These are phyloP conservation scores for Parnassius apollo DNA, from an alignment of 2,888 invertebrate species.

Conservation along the genomic window DNA sequence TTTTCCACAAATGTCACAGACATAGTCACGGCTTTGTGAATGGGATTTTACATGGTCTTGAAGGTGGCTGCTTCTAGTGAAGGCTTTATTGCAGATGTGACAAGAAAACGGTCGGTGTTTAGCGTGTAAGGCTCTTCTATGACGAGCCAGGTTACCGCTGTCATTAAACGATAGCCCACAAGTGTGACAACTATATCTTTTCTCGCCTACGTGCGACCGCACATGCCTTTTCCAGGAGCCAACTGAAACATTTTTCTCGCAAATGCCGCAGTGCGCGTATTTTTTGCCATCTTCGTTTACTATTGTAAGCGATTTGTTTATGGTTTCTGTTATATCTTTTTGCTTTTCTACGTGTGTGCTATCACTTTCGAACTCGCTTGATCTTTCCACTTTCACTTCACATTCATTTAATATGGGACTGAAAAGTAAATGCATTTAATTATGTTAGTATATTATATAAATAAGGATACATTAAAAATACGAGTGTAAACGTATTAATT, in stretches of 20 bases:
- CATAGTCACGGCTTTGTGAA: slow-evolving; percentile 60
- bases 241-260: slow-evolving; percentile 50
- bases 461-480: not conserved
- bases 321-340: not conserved
- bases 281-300: slow-evolving; percentile 38
- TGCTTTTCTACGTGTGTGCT: not conserved
- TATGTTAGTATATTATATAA: not conserved
- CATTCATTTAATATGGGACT: slow-evolving; percentile 33
- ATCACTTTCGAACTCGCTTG: slow-evolving; percentile 1
- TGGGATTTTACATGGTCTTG: slow-evolving; percentile 77
- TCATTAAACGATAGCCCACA: slow-evolving; percentile 77
- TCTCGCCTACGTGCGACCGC: slow-evolving; percentile 62
- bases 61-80: slow-evolving; percentile 70
- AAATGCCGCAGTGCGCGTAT: slow-evolving; percentile 57
- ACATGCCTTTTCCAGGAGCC: slow-evolving; percentile 69
- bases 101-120: slow-evolving; percentile 72
- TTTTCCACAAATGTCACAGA: slow-evolving; percentile 79
- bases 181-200: slow-evolving; percentile 70
- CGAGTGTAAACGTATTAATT: not conserved
- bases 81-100: slow-evolving; percentile 64
- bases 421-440: slow-evolving; percentile 34
- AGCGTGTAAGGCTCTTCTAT: slow-evolving; percentile 72
- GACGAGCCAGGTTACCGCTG: slow-evolving; percentile 73
- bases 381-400: slow-evolving; percentile 13
- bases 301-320: slow-evolving; percentile 25